Evolutionary conservation across 2,797 vertebrate species (phyloP), one percentile per base, ranked within the genome.

Genomic region (Coregonus suidteri): DNA sequence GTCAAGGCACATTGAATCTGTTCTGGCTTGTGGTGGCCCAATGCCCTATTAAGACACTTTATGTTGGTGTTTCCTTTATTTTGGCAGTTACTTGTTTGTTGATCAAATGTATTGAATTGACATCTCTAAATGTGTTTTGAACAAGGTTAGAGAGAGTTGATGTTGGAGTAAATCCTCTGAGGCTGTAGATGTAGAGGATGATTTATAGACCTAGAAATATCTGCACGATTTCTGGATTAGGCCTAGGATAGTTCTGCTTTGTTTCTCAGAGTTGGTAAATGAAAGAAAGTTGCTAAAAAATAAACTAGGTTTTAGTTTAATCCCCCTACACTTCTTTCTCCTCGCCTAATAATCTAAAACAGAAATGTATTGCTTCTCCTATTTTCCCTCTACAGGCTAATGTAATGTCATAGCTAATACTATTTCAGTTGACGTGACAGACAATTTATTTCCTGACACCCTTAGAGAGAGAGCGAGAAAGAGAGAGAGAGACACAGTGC

Each of bases 351-450:
- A 52, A 72, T 74, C 51, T 71, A 79, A 76, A 81, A 85, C 80
- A 71, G 70, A 76, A 74, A 84, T 82, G 75, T 80, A 82, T 68
- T 75, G 75, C 75, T 81, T 86, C 77, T 81, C 79, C 86, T 83
- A 79, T 83, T 6, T 37, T 86, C 79, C 79, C 77, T 82, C 83
- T 73, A 78, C 69, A 77, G 76, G 79, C 79, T 86, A 85, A 85
- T 83, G 78, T 85, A 87, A 89, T 88, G 84, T 86, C 83, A 86
- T 80, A 85, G 78, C 77, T 84, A 84, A 88, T 88, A 87, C 85
- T 81, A 83, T 84, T 83, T 82, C 77, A 72, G 77, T 84, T 85
- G 84, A 84, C 79, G 76, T 84, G 84, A 86, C 76, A 83, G 86
- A 84, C 86, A 82, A 86, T 83, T 84, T 84, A 85, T 84, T 87